These are phyloP conservation scores for Onychostoma macrolepis DNA, from an alignment of 2,113 vertebrate genomes.

Conservation along the genomic window DNA sequence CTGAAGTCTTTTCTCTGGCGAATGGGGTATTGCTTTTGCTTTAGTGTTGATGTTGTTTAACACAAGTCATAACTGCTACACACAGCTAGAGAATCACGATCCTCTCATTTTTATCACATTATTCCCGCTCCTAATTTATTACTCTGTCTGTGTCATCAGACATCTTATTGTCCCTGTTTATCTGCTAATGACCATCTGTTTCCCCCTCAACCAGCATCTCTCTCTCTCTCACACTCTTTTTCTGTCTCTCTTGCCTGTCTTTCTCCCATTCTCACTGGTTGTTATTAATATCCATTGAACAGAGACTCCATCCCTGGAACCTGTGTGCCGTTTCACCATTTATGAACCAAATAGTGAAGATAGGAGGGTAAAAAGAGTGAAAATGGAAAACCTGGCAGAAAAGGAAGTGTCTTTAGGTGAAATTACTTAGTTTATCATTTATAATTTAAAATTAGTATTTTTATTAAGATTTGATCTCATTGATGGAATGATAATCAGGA, in stretches of 20 bases:
- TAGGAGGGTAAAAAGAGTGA: background rate
- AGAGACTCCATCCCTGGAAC: background rate
- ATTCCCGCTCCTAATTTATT: conserved; percentile 3
- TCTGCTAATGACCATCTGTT: conserved; percentile 9
- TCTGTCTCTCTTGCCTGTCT: conserved; percentile 2
- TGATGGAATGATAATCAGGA: background rate
- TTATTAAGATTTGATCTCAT: background rate
- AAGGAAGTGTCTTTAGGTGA: background rate
- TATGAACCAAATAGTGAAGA: background rate
- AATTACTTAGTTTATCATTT: background rate
- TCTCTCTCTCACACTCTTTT: background rate
- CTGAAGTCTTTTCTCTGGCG: background rate
- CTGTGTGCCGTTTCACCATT: background rate
- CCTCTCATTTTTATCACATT: background rate
- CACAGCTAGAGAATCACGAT: background rate
- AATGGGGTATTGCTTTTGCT: background rate
- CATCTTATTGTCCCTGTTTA: conserved; percentile 4
- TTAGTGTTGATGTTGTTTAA: background rate
- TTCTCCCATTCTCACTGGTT: background rate
- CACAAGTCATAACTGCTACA: background rate
- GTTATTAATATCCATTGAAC: background rate
- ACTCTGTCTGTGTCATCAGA: conserved; percentile 3
- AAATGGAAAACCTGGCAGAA: background rate
- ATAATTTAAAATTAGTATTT: background rate
- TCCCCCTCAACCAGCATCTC: background rate